Evolutionary conservation across 2,797 vertebrate genomes (phyloP), one percentile per base, ranked within the genome.

Genomic region (Fistularia tabacaria): DNA sequence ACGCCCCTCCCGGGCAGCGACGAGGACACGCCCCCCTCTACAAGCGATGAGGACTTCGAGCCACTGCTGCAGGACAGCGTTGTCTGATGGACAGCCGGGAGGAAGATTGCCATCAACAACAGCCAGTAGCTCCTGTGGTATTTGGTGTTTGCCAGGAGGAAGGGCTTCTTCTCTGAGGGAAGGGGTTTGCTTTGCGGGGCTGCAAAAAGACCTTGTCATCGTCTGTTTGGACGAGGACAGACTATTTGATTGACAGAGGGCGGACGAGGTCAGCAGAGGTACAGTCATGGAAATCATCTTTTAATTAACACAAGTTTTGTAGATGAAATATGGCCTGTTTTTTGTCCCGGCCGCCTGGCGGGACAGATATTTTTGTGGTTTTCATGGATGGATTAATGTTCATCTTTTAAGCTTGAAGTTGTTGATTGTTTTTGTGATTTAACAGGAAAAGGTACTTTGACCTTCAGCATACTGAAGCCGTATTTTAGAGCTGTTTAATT

Each of bases 1-100:
- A 92, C 77, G 7, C 87, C 90, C 3, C 92, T 92, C 13, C 91
- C 66, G 0, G 92, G 89, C 65, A 91, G 89, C 6, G 93, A 94
- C 5, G 96, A 98, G 66, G 97, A 96, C 66, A 69, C 86, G 51
- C 93, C 94, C 9, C 93, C 93, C 7, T 1, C 74, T 0, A 40
- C 82, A 58, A 91, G 85, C 7, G 90, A 93, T 12, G 93, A 96
- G 71, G 97, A 97, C 81, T 85, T 92, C 59, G 95, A 98, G 62
- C 97, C 95, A 0, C 73, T 99, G 74, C 87, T 99, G 67, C 95
- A 93, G 62, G 93, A 98, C 77, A 95, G 92, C 78, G 89, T 85
- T 0, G 89, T 97, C 56, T 98, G 93, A 97, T 54, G 64, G 64
- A 46, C 61, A 43, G 36, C 37, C 14, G 6, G 7, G 37, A 38